phyloP scores from a whole-genome alignment of 2,797 vertebrate species.

The Cheirogaleus major region DNA sequence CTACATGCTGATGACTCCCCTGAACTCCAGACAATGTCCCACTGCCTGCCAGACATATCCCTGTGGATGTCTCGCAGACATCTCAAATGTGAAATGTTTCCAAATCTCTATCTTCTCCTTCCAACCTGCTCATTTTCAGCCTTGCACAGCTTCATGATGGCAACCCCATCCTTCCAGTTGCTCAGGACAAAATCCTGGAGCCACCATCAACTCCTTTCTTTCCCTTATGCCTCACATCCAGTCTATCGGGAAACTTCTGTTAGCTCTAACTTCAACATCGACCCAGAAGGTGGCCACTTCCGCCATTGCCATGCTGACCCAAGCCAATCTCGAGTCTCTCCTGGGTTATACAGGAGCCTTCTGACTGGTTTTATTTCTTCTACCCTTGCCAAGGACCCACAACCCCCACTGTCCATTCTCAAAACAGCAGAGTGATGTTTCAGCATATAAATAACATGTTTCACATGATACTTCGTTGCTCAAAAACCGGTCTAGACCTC shows the following conservation, averaged over 20 bases:
- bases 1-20: not conserved
- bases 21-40: not conserved
- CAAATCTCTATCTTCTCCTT: not conserved
- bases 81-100: not conserved
- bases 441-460: not conserved
- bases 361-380: not conserved
- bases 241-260: not conserved
- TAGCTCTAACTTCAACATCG: not conserved
- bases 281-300: not conserved
- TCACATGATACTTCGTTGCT: not conserved
- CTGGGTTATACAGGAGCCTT: not conserved
- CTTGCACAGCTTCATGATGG: not conserved
- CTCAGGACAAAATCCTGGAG: not conserved
- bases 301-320: no score
- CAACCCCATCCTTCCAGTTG: not conserved
- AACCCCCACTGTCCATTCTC: not conserved
- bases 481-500: not conserved
- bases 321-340: not conserved
- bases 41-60: not conserved
- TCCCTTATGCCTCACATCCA: not conserved
- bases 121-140: not conserved
- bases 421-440: not conserved
- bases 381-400: not conserved
- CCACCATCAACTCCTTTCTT: not conserved
- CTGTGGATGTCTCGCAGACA: not conserved